phyloP scores from a whole-genome alignment of 1,140 invertebrate species.

The Cherax quadricarinatus region DNA sequence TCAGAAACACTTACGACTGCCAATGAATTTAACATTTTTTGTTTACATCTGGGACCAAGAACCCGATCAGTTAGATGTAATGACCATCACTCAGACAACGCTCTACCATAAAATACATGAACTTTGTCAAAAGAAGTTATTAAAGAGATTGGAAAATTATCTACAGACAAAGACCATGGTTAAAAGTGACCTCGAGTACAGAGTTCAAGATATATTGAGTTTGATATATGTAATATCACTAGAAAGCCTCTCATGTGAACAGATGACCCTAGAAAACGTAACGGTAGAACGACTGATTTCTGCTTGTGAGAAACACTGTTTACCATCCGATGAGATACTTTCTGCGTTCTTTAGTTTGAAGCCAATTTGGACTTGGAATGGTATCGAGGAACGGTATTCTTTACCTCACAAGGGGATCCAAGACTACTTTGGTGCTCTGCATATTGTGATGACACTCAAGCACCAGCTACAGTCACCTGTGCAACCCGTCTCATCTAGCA shows the following conservation, averaged over 20 bases:
- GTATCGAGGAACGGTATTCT: background rate
- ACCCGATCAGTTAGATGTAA: too few species aligned
- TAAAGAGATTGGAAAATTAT: background rate
- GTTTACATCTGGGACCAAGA: background rate
- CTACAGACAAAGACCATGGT: background rate
- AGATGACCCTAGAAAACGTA: background rate
- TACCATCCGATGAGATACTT: conserved; percentile 1
- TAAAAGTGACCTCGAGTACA: background rate
- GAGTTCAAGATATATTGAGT: background rate
- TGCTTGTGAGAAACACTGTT: background rate
- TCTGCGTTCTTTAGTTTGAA: conserved; percentile 2
- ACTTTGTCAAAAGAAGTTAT: background rate
- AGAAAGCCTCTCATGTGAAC: background rate
- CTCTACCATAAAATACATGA: background rate
- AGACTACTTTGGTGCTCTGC: conserved; percentile 14
- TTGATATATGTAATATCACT: background rate
- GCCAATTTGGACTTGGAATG: background rate
- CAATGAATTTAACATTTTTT: background rate
- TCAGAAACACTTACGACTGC: conserved; percentile 6
- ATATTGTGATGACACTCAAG: background rate
- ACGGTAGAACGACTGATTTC: background rate
- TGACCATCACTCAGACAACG: background rate
- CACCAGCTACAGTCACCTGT: too few species aligned
- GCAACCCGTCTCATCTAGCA: too few species aligned
- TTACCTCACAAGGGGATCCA: background rate